Evolutionary conservation across 2,888 invertebrate genomes (phyloP).

Genomic region (Aphodius granarius): DNA sequence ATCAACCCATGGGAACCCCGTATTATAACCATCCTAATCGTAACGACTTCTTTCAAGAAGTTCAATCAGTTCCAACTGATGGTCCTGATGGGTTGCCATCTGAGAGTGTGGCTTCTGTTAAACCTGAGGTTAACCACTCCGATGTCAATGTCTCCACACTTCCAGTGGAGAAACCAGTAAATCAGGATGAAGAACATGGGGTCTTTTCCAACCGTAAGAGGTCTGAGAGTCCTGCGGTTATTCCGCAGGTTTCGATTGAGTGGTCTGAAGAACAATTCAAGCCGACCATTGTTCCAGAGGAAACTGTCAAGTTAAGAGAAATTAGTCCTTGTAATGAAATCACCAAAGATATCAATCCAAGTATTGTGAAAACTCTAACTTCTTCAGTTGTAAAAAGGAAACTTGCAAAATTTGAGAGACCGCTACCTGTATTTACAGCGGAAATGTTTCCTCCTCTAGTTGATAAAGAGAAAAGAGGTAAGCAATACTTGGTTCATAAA

Average conservation of each 20-base stretch:
- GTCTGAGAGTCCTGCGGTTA: background rate
- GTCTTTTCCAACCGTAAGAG: background rate
- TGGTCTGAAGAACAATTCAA: background rate
- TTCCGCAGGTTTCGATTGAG: background rate
- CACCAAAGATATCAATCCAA: background rate
- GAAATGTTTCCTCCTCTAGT: background rate
- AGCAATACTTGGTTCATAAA: background rate
- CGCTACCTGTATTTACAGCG: no score
- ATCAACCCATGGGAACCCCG: background rate
- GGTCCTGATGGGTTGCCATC: background rate
- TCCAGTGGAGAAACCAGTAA: background rate
- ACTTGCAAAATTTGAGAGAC: no score
- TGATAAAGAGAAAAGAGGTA: background rate
- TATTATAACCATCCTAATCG: no score
- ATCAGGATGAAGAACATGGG: background rate
- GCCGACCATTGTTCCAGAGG: no score
- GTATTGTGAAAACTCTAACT: no score
- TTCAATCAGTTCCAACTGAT: no score
- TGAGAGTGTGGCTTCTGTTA: background rate
- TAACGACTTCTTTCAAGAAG: no score
- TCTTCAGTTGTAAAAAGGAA: no score
- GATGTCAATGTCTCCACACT: background rate
- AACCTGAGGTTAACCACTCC: background rate
- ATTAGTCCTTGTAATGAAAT: background rate
- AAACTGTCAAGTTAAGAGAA: background rate